These are phyloP conservation scores for Miltochrista miniata DNA, from an alignment of 2,888 invertebrate genomes.

Conservation along the genomic window DNA sequence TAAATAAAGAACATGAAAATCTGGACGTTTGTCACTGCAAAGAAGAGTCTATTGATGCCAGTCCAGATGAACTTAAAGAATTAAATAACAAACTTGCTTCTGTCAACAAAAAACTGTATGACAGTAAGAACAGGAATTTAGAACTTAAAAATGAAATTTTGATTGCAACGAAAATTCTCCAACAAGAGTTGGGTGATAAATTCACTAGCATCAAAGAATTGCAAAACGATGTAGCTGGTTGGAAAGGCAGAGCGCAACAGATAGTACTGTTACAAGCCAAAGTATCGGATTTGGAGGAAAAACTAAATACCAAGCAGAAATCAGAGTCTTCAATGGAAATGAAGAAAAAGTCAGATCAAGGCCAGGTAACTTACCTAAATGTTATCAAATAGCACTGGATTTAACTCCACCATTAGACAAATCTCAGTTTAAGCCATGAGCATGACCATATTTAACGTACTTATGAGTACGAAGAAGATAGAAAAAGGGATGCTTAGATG, in stretches of 20 bases:
- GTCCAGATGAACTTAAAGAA: slow-evolving; percentile 81
- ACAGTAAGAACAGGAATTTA: slow-evolving; percentile 87
- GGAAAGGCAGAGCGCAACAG: slow-evolving; percentile 92
- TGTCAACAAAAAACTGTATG: slow-evolving; percentile 86
- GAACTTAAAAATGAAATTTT: slow-evolving; percentile 89
- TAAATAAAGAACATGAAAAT: slow-evolving; percentile 64
- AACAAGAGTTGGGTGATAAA: slow-evolving; percentile 90
- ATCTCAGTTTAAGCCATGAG: no score
- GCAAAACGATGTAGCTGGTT: slow-evolving; percentile 83
- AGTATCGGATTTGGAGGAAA: slow-evolving; percentile 86
- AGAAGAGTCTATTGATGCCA: slow-evolving; percentile 70
- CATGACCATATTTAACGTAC: no score
- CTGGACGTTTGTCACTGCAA: slow-evolving; percentile 66
- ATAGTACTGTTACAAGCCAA: slow-evolving; percentile 88
- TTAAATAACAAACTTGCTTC: slow-evolving; percentile 84
- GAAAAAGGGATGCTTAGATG: no score
- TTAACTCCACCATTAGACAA: no score
- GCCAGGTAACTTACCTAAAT: slow-evolving; percentile 52
- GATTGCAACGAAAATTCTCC: slow-evolving; percentile 88
- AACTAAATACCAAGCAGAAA: slow-evolving; percentile 75
- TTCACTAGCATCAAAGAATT: slow-evolving; percentile 86
- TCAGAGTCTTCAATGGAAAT: slow-evolving; percentile 35
- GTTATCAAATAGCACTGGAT: no score
- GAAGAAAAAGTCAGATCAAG: slow-evolving; percentile 59
- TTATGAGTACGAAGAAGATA: no score